Evolutionary conservation across 2,797 vertebrate genomes (phyloP).

Genomic region (Myotis findleyi): DNA sequence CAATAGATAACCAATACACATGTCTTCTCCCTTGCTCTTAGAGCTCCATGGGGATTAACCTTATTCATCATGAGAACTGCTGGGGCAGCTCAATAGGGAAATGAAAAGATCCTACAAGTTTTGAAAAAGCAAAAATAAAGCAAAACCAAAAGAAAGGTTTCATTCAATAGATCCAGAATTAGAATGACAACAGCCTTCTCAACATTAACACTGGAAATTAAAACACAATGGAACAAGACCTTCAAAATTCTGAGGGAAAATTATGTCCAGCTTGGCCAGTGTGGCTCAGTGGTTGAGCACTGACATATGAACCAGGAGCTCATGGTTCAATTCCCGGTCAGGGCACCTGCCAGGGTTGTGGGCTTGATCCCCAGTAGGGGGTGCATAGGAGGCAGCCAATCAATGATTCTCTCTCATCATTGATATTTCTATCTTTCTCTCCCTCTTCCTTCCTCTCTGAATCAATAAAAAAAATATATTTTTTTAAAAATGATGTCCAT

Average conservation of each 20-base stretch:
- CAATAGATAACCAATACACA: background rate
- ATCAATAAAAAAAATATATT: no score
- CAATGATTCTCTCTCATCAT: no score
- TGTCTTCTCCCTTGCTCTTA: background rate
- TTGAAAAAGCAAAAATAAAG: background rate
- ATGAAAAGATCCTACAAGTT: background rate
- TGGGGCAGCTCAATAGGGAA: background rate
- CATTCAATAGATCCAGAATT: background rate
- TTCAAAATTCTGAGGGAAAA: background rate
- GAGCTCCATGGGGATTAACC: background rate
- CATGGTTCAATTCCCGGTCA: no score
- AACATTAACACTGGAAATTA: background rate
- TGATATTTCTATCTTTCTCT: no score
- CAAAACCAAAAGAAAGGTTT: background rate
- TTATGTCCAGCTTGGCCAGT: background rate
- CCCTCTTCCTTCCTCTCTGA: no score
- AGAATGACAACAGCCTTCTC: background rate
- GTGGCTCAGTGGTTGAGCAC: no score
- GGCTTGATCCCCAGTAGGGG: no score
- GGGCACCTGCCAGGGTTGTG: no score
- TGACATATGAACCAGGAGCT: no score
- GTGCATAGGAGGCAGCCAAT: no score
- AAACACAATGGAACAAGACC: background rate
- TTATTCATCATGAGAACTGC: background rate
- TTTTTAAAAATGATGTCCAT: no score